Conservation (phyloP, 2,113 vertebrate genomes). For the Cebidichthys violaceus region DNA sequence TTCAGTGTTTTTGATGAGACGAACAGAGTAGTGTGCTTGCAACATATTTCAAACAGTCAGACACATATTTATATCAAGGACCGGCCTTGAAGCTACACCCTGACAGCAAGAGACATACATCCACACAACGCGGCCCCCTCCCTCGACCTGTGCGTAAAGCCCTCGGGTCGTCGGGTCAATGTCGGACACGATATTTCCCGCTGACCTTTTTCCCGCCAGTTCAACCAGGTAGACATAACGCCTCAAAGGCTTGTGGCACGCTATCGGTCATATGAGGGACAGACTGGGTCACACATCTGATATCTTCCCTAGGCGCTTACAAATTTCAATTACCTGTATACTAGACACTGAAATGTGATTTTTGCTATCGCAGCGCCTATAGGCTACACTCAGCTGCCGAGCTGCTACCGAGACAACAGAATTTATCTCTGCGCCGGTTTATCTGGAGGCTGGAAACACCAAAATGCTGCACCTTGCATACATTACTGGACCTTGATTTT, state of each 20-base stretch:
- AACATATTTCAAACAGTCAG: background rate
- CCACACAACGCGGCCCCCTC: background rate
- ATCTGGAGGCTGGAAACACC: conserved; percentile 17
- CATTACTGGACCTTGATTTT: background rate
- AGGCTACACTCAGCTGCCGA: conserved; percentile 45
- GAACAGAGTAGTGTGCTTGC: background rate
- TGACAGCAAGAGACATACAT: conserved; percentile 37
- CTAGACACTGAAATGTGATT: conserved; percentile 67
- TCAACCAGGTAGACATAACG: conserved; percentile 44
- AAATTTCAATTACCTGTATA: conserved; percentile 71
- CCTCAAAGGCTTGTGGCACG: conserved; percentile 59
- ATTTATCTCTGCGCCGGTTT: conserved; percentile 19
- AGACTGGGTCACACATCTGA: conserved; percentile 39
- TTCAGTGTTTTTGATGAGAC: background rate
- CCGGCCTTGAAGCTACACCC: conserved; percentile 1
- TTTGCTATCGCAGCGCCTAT: conserved; percentile 52
- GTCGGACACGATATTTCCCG: conserved; percentile 47
- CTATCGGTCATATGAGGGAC: conserved; percentile 53
- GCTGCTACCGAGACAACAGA: conserved; percentile 26
- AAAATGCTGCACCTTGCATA: background rate
- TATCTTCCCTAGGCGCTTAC: conserved; percentile 47
- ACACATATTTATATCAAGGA: background rate
- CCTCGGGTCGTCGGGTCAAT: conserved; percentile 31
- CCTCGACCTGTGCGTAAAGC: conserved; percentile 16
- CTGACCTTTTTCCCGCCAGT: conserved; percentile 56